Evolutionary conservation across 2,888 invertebrate species (phyloP), one percentile per base, ranked within the genome.

Genomic region (Flabesymbios commensalis): DNA sequence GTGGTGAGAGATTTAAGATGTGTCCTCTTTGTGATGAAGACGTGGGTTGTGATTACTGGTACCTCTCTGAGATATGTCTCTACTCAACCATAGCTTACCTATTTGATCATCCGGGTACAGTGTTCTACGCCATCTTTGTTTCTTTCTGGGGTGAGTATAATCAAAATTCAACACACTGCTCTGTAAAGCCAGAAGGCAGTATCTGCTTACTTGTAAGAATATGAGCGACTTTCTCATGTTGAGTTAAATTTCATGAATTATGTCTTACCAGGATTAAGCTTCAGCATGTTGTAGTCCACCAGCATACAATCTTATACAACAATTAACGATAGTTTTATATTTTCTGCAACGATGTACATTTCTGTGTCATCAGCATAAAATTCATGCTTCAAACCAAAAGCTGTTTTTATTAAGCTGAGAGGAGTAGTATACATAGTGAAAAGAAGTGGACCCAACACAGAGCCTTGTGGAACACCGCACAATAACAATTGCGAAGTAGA

Each of bases 81-180:
- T 85, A 84, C 68, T 80, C 83, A 26, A 79, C 78, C 63, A 75
- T 86, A 3, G 80, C 85, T 14, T 86, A 86, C 72, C 78, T 86
- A 39, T 86, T 87, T 73, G 87, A 87, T 72, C 86, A 87, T 65
- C 85, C 86, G 2, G 85, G 85, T n/a, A 86, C 86, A 1, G 85
- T 87, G 29, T 83, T 86, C 72, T 87, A 85, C 67, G 83, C 86
- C 3, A 77, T 86, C 39, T 86, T 87, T 69, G 83, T 86, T 64
- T 85, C 85, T 3, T 85, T 86, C 72, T 86, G 86, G 86, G 85
- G 86, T 86, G 74, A 78, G 77, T 33, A 19, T 45, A 45, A 19
- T 19, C 14, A 10, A 45, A 17, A 7, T 17, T 7, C 22, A 17
- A 10, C 10, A n/a, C n/a, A n/a, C n/a, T n/a, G n/a, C n/a, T n/a